Base-by-base conservation (phyloP, 1,140 invertebrate species). In the Adoxophyes honmai region DNA sequence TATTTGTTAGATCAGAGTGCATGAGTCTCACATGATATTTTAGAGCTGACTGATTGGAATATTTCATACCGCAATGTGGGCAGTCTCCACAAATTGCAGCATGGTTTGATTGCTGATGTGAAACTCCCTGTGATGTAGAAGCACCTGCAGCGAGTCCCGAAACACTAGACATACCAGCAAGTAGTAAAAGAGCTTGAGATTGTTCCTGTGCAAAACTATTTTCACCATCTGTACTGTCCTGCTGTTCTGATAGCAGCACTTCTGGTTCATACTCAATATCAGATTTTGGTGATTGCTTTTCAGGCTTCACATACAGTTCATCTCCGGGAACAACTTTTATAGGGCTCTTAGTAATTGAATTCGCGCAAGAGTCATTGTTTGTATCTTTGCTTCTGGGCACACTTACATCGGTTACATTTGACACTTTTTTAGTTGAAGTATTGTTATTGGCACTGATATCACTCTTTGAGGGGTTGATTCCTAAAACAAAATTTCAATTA, bases 21-120 rank as follows among this genome's bases (percentile, higher is more conserved):
- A 93, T 92, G 68, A 93, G 86, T 57, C 92, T 89, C 33, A 93
- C 93, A 69, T 93, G 93, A 75, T 93, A 93, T 73, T 93, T 93
- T 34, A 93, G 79, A 18, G 93, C 92, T 10, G 92, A 93, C 72
- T 93, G 92, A 75, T 93, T 93, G 15, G 90, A 90, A 80, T 91
- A 92, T 57, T 90, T 90, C 84, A 92, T 90, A 52, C 91, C 91
- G 64, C 92, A 93, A 75, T 93, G 93, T 7, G 93, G 93, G 73
- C 93, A 93, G 64, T 91, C 91, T 0, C 91, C 91, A 65, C 91
- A 91, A 11, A 91, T 91, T 3, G 91, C 90, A 34, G 90, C 90
- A 70, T 92, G 91, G 58, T 91, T 91, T 1, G 85, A 81, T 52
- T 86, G 83, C 60, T 72, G 89, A 70, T 77, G 75, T 13, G 73